Evolutionary conservation across 2,888 invertebrate species (phyloP), one percentile per base, ranked within the genome.

Genomic region (Chaetogeoica ovagalla): DNA sequence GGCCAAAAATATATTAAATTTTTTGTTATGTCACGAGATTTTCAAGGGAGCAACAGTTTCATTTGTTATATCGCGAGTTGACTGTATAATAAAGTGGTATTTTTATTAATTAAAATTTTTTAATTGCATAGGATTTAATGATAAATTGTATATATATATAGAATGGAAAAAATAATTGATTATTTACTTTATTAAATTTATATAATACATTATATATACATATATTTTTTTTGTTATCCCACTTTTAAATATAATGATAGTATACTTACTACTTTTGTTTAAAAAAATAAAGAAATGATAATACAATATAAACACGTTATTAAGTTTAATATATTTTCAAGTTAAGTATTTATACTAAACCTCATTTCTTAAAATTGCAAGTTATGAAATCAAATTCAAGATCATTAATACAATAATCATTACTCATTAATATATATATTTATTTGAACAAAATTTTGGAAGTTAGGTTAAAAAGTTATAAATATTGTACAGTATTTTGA

Each of bases 391-490:
- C 13, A 73, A n/a, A 2, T 65, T 57, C 65, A 9, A 55, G 66
- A 39, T 66, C 48, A 13, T 39, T 43, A 66, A 57, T 59, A 75
- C 57, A 75, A 66, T 66, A 73, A 52, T 65, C 11, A 59, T 75
- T 2, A 66, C 19, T 43, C 15, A 48, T 48, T 13, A 13, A 57
- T 17, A 57, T 37, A 57, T 75, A 65, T 63, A 21, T 66, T 43
- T 15, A 66, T 43, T 59, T 57, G 57, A 59, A 75, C 30, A 76
- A n/a, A 76, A 68, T 59, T 68, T 15, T 59, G 66, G 68, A 76
- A 48, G 48, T 76, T 39, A 65, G 55, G 65, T 65, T 65, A 63
- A 74, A 74, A 74, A 74, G 39, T n/a, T 21, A 74, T 74, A 75
- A 66, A 66, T 57, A 75, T 75, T 65, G 65, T 74, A 74, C 19